Evolutionary conservation across 2,797 vertebrate species (phyloP).

Genomic region (Rhynchonycteris naso): DNA sequence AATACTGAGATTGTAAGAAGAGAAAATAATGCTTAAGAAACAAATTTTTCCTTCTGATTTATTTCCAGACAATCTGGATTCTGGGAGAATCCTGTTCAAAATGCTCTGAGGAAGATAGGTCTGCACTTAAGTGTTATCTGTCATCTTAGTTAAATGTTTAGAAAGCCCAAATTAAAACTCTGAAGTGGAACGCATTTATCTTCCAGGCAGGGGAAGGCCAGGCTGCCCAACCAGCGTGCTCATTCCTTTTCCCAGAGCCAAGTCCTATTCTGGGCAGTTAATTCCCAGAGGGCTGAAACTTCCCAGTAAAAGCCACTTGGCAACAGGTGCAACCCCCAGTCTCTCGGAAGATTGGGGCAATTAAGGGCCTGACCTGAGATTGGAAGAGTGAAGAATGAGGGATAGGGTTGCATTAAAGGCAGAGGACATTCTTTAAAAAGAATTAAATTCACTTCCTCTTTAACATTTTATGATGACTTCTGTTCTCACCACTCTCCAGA

Average conservation of each 20-base stretch:
- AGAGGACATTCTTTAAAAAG: neutral
- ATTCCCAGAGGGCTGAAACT: neutral
- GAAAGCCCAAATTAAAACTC: conserved; percentile 39
- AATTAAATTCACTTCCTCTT: neutral
- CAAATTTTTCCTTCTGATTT: neutral
- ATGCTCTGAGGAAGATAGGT: neutral
- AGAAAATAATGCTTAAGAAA: neutral
- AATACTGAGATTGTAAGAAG: neutral
- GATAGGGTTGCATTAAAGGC: neutral
- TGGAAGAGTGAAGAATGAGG: neutral
- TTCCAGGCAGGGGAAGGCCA: neutral
- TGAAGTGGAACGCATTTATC: neutral
- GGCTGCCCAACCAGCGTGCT: neutral
- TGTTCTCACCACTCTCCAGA: neutral
- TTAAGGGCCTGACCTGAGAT: neutral
- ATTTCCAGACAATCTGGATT: conserved; percentile 26
- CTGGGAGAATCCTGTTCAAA: conserved; percentile 9
- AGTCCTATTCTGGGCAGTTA: neutral
- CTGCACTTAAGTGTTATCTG: conserved; percentile 37
- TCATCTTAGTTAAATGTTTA: conserved; percentile 34
- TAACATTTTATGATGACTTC: neutral
- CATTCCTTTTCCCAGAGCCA: neutral
- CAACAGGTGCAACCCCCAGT: neutral
- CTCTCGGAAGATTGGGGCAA: neutral
- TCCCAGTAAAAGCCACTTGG: neutral